Base-by-base conservation (phyloP, 2,888 invertebrate species). In the Apodemia zela region DNA sequence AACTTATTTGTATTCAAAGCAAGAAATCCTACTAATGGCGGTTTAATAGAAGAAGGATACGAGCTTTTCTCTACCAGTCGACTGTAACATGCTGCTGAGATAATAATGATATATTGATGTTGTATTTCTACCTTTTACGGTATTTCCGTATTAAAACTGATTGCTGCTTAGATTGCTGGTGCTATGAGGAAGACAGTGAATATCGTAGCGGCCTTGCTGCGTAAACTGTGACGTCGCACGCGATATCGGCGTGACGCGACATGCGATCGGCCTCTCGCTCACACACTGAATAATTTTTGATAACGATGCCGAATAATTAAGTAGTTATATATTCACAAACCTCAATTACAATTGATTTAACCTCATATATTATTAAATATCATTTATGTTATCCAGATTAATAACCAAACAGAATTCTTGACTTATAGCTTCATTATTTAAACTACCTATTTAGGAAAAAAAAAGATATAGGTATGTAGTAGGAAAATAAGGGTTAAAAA, bases 151-250 rank as follows among this genome's bases (percentile, higher is more conserved):
- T 29, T 25, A 59, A 62, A 59, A 35, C 38, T 61, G 58, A 59
- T 60, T 49, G 51, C 59, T 45, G 61, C 59, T 60, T 25, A 45
- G 66, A 62, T 64, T 59, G 66, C 57, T 68, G 38, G 63, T 67
- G 59, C 80, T 80, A 84, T 75, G 76, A 85, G 82, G 85, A 84
- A 84, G 78, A 63, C 70, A 71, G 68, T 66, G 67, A 63, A 51
- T 78, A 45, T 45, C 45, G 15, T 6, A 79, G 78, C 79, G 72
- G 68, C 71, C 72, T 72, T 68, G 72, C 68, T 67, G 77, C 82
- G 68, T 83, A 84, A 81, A 76, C 81, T 61, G 74, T 88, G 87
- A 88, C 87, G 87, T 85, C 71, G 77, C 78, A 77, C 79, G 80
- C 80, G 76, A 80, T 80, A 76, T 71, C 75, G 74, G 72, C 78